These are phyloP conservation scores for Podilymbus podiceps DNA, from an alignment of 2,113 vertebrate genomes.

Conservation along the genomic window DNA sequence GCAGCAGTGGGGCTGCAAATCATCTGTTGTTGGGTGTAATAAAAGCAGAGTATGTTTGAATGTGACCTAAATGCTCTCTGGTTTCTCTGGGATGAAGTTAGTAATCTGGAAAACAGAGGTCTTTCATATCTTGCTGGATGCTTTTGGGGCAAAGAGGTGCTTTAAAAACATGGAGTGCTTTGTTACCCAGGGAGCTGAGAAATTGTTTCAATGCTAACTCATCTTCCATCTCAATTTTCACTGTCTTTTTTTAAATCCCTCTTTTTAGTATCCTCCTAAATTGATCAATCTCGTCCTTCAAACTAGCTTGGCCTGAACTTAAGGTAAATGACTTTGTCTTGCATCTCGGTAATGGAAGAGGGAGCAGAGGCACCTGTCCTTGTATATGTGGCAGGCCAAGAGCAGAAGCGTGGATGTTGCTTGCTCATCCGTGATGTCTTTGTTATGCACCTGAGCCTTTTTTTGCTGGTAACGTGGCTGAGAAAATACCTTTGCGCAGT, in stretches of 20 bases:
- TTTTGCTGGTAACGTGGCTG: not conserved
- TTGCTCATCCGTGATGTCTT: not conserved
- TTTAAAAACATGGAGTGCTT: not conserved
- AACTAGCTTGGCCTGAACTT: not conserved
- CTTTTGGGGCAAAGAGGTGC: not conserved
- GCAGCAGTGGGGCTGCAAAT: not conserved
- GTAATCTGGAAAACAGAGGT: not conserved
- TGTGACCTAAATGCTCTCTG: not conserved
- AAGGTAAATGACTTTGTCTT: not conserved
- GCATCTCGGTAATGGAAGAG: not conserved
- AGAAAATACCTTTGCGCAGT: not conserved
- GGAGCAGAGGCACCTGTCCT: not conserved
- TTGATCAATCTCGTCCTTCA: not conserved
- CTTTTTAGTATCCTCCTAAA: not conserved
- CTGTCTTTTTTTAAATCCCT: not conserved
- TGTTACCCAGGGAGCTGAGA: not conserved
- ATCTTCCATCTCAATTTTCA: accelerated
- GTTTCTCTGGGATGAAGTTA: not conserved
- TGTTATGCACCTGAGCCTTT: not conserved
- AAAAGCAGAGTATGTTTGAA: not conserved
- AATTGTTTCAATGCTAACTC: not conserved
- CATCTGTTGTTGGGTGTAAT: not conserved
- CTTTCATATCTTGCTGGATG: not conserved
- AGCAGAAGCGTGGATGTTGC: not conserved
- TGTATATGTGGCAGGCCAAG: not conserved